phyloP scores from a whole-genome alignment of 2,113 vertebrate genomes.

The Caloenas nicobarica region DNA sequence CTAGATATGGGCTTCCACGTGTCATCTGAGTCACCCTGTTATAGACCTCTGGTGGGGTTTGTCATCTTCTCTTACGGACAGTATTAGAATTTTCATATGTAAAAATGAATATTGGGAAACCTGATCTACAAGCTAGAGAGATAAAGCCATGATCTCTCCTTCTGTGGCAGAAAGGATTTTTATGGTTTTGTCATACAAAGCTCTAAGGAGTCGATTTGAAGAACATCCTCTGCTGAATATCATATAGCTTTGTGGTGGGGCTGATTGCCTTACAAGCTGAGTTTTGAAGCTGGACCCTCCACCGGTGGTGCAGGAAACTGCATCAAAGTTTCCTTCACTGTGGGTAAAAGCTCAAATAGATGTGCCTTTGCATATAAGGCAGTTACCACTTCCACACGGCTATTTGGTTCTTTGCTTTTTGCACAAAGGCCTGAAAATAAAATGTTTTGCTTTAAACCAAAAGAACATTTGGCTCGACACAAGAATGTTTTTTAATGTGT shows the following conservation, averaged over 20 bases:
- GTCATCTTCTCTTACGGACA: neutral
- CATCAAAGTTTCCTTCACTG: neutral
- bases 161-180: neutral
- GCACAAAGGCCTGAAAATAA: neutral
- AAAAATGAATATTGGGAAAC: neutral
- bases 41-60: neutral
- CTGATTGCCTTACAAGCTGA: neutral
- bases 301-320: neutral
- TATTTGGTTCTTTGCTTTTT: neutral
- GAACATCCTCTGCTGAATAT: neutral
- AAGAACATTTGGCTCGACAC: neutral
- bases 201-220: neutral
- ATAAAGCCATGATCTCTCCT: neutral
- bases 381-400: neutral
- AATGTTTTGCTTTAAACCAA: conserved; percentile 2
- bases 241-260: neutral
- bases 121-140: neutral
- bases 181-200: neutral
- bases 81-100: neutral
- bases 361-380: neutral
- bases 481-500: neutral
- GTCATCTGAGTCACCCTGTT: neutral
- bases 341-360: neutral
- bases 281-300: neutral
- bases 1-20: neutral